Percentiles rank a stretch among this genome's conserved stretches.
These are phyloP conservation scores for Peromyscus eremicus DNA, from an alignment of 2,797 vertebrate genomes.

Conservation along the genomic window DNA sequence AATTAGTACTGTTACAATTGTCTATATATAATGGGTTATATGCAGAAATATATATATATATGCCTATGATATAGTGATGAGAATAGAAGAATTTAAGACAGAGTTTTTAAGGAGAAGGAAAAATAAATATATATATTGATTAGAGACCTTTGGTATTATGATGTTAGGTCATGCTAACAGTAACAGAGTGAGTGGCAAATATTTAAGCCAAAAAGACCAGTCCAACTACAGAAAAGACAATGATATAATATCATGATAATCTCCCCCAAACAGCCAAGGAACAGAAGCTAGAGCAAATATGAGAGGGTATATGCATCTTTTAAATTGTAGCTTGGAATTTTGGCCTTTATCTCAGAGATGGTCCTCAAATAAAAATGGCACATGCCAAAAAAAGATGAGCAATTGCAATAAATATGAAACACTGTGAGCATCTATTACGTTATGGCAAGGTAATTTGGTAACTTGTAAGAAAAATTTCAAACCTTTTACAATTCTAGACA, in stretches of 20 bases:
- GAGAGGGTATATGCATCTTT: background rate
- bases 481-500: conserved; percentile 27
- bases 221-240: background rate
- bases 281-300: conserved; percentile 18
- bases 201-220: conserved; percentile 3
- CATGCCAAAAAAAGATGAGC: conserved; percentile 38
- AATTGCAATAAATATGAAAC: conserved; percentile 35
- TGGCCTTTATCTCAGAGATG: background rate
- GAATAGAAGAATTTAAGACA: background rate
- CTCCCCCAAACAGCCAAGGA: conserved; percentile 36
- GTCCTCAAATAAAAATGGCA: conserved; percentile 23
- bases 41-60: background rate
- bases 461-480: conserved; percentile 34
- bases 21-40: background rate
- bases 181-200: conserved; percentile 28
- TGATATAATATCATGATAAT: background rate
- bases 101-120: conserved; percentile 36
- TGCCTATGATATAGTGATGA: background rate
- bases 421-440: background rate
- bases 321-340: conserved; percentile 9
- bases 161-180: background rate
- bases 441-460: conserved; percentile 24
- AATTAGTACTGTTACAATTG: background rate
- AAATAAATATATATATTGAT: conserved; percentile 43
- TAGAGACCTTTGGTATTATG: background rate